A percentile compares a stretch with the other conserved stretches of the same genome.
These are phyloP conservation scores for Agrypnus murinus DNA, from an alignment of 2,888 invertebrate genomes.

Conservation along the genomic window DNA sequence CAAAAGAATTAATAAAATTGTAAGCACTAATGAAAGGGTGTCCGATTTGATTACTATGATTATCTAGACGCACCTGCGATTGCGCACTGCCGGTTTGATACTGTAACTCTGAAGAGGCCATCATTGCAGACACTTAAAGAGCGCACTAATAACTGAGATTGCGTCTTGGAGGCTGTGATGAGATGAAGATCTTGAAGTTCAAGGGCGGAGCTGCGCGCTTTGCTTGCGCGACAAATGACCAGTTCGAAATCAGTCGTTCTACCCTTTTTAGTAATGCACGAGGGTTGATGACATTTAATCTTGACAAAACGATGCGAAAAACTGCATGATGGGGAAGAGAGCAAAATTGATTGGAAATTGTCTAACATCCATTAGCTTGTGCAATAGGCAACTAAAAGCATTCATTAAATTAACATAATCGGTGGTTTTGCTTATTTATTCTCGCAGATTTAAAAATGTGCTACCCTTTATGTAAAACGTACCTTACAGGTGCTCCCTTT, in stretches of 20 bases:
- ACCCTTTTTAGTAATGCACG: conserved; percentile 24
- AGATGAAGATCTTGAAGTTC: conserved; percentile 67
- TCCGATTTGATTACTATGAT: conserved; percentile 67
- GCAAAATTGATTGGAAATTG: no score
- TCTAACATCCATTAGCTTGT: no score
- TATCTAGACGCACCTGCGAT: conserved; percentile 69
- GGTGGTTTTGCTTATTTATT: no score
- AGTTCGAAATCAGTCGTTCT: conserved; percentile 33
- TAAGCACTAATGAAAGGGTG: conserved; percentile 68
- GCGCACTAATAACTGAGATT: conserved; percentile 71
- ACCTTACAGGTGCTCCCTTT: no score
- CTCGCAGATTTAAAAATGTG: no score
- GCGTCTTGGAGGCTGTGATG: conserved; percentile 63
- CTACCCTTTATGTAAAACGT: no score
- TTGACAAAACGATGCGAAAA: not conserved
- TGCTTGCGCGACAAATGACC: conserved; percentile 58
- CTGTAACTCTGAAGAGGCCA: conserved; percentile 68
- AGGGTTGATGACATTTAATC: no score
- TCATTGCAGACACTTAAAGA: conserved; percentile 68
- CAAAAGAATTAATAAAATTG: conserved; percentile 65
- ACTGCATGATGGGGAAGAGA: not conserved
- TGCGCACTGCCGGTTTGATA: conserved; percentile 67
- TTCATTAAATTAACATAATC: no score
- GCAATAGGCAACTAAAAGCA: no score
- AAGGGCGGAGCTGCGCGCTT: conserved; percentile 67